These are phyloP conservation scores for Volucella bombylans DNA, from an alignment of 2,888 invertebrate species.

Conservation along the genomic window DNA sequence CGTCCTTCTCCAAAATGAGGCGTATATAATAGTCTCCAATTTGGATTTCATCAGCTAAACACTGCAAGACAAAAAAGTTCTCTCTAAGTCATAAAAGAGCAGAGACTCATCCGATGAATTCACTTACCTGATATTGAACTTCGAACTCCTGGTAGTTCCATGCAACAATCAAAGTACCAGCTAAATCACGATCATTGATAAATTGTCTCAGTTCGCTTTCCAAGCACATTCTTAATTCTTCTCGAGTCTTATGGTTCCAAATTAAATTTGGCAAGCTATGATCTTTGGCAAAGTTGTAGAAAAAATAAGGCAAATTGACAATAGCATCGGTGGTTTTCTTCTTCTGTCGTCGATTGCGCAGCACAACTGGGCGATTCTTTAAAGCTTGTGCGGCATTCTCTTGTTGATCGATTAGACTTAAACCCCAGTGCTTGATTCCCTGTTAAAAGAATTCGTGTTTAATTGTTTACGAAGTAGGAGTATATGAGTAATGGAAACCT, in stretches of 20 bases:
- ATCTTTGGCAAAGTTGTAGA: constrained; percentile 96
- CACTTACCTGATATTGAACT: constrained; percentile 89
- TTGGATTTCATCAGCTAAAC: constrained; percentile 97
- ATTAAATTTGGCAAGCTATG: constrained; percentile 98
- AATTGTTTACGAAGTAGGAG: not conserved
- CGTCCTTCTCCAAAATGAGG: constrained; percentile 94
- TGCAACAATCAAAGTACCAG: constrained; percentile 90
- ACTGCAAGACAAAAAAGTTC: constrained; percentile 79
- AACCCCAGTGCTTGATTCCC: constrained; percentile 87
- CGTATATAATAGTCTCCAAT: constrained; percentile 99
- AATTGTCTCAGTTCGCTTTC: constrained; percentile 97
- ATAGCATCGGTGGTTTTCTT: constrained; percentile 81
- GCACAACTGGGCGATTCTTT: constrained; percentile 91
- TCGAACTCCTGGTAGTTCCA: constrained; percentile 99
- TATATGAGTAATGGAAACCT: constrained; percentile 82
- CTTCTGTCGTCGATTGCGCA: constrained; percentile 91
- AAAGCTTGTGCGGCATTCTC: constrained; percentile 81
- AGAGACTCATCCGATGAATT: not conserved
- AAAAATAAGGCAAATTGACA: constrained; percentile 89
- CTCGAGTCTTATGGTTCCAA: constrained; percentile 99
- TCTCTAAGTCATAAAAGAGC: not conserved
- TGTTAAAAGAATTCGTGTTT: constrained; percentile 51
- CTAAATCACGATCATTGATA: constrained; percentile 93
- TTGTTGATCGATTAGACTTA: constrained; percentile 82
- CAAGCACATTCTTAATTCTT: constrained; percentile 94